Conservation (phyloP, 2,113 vertebrate species). For the Acanthisitta chloris region DNA sequence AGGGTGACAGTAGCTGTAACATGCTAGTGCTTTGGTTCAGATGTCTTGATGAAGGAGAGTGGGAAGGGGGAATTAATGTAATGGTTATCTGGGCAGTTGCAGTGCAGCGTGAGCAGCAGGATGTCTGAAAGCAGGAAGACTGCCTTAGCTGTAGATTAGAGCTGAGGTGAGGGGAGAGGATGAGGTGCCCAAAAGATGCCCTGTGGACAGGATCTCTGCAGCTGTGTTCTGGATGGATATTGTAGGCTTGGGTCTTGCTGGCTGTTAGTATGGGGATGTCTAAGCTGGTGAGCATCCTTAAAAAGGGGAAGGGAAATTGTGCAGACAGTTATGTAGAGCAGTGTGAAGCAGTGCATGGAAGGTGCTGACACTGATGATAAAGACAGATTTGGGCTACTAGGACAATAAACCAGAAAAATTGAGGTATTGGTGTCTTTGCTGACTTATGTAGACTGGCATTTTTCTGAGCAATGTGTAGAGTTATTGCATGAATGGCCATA, state of each 20-base stretch:
- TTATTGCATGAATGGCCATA: neutral
- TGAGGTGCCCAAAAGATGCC: neutral
- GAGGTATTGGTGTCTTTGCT: neutral
- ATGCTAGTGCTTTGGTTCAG: neutral
- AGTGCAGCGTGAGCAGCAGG: neutral
- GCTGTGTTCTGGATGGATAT: neutral
- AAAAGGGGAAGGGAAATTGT: neutral
- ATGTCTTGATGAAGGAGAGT: neutral
- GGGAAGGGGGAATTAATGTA: neutral
- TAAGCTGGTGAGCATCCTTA: neutral
- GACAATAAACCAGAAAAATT: slow-evolving; percentile 20
- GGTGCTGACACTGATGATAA: slow-evolving; percentile 27
- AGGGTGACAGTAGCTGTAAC: neutral
- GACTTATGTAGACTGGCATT: neutral
- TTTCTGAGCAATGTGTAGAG: neutral
- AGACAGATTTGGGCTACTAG: slow-evolving; percentile 50
- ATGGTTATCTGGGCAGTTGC: neutral
- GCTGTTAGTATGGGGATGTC: neutral
- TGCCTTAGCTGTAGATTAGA: neutral
- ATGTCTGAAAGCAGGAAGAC: neutral
- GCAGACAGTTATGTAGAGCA: neutral
- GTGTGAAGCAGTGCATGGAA: slow-evolving; percentile 13
- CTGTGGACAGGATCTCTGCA: neutral
- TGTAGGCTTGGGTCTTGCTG: neutral
- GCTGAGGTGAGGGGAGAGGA: neutral